Conservation (phyloP, 2,888 invertebrate genomes). For the Coenonympha glycerion region DNA sequence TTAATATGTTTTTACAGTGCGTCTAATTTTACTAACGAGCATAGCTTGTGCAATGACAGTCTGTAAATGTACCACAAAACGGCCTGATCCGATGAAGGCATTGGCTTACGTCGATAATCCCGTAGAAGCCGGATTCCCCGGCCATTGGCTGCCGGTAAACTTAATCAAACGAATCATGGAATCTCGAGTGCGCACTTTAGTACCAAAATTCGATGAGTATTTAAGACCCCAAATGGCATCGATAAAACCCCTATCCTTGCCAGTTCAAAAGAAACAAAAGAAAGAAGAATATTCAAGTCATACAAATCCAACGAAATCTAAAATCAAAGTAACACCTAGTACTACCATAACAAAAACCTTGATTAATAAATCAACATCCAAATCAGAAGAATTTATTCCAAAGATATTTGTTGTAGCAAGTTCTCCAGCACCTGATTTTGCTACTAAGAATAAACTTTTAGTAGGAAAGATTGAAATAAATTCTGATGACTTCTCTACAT, state of each 20-base stretch:
- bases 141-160: conserved; percentile 46
- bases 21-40: conserved; percentile 28
- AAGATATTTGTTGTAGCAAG: background rate
- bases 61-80: conserved; percentile 30
- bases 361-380: background rate
- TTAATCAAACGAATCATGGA: conserved; percentile 42
- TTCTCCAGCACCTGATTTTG: background rate
- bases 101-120: conserved; percentile 43
- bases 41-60: conserved; percentile 31
- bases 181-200: conserved; percentile 32
- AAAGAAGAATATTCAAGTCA: background rate
- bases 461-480: background rate
- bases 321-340: background rate
- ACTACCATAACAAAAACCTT: background rate
- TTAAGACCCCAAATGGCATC: background rate
- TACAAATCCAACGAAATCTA: background rate
- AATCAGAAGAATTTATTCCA: background rate
- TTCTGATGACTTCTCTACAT: background rate
- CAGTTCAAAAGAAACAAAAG: background rate
- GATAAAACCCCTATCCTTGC: background rate
- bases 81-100: conserved; percentile 33
- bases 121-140: conserved; percentile 43
- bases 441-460: background rate
- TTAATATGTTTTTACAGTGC: conserved; percentile 45
- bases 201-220: conserved; percentile 8